Evolutionary conservation across 2,113 vertebrate genomes (phyloP), one percentile per base, ranked within the genome.

Genomic region (Passer montanus): DNA sequence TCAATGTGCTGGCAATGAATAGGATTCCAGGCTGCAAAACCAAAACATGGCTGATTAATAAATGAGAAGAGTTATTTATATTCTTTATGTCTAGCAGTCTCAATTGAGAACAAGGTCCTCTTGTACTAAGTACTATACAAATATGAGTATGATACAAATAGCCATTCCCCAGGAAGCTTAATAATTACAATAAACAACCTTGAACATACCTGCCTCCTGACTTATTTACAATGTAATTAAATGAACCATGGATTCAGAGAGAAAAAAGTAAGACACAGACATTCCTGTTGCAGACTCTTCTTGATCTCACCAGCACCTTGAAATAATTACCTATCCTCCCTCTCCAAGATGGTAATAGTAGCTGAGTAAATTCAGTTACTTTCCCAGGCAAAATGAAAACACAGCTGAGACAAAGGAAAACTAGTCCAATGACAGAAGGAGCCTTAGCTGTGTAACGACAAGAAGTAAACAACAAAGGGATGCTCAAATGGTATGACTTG

Each of bases 1-100:
- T 99, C 99, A 3, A 99, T 99, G 92, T 99, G 99, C 96, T 99
- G 99, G 98, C 99, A 99, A 95, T 99, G 99, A 95, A 99, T 99
- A 70, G 99, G 99, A 97, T 99, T 99, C 99, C 99, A 99, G 89
- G 99, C 99, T 99, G 98, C 72, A 98, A 97, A 95, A 92, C 37
- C 96, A 94, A 98, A 97, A 84, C 22, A 92, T 1, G 95, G 50
- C 13, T 84, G 62, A 75, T 98, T 73, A 98, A 93, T 60, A 95
- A 85, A 76, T 3, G 20, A 75, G 46, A 88, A 85, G 73, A 81
- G 23, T 47, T 13, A 89, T 64, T 94, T 59, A 33, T 33, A 82
- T 35, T 59, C 14, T 68, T 78, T 53, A 13, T 67, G 10, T n/a
- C 33, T 59, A 90, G 55, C 0, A 0, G 7, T 44, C 74, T 76